These are phyloP conservation scores for Lymantria monacha DNA, from an alignment of 2,888 invertebrate genomes.

Conservation along the genomic window DNA sequence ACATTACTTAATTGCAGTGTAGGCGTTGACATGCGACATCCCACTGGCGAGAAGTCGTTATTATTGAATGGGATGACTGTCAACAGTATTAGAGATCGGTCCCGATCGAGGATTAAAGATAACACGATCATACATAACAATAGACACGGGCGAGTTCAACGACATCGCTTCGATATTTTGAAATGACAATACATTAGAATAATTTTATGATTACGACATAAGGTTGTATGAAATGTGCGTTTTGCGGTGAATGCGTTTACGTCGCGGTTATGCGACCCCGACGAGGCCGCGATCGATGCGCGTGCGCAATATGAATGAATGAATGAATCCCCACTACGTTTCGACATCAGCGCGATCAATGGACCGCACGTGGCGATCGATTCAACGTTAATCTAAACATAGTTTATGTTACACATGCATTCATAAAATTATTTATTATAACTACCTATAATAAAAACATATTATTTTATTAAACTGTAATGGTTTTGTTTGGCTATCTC, in stretches of 20 bases:
- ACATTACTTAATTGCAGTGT: slow-evolving; percentile 45
- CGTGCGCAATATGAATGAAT: slow-evolving; percentile 68
- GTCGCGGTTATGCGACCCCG: slow-evolving; percentile 39
- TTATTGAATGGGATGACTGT: slow-evolving; percentile 45
- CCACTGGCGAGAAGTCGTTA: slow-evolving; percentile 47
- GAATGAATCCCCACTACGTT: slow-evolving; percentile 63
- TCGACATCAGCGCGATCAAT: slow-evolving; percentile 57
- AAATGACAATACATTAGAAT: slow-evolving; percentile 45
- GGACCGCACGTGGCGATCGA: slow-evolving; percentile 70
- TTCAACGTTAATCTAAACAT: slow-evolving; percentile 46
- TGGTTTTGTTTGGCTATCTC: too few species aligned
- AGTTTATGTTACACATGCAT: neutral
- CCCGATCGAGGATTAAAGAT: slow-evolving; percentile 43
- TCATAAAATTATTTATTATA: neutral
- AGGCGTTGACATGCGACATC: slow-evolving; percentile 47
- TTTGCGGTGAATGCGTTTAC: slow-evolving; percentile 41
- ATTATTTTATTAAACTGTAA: too few species aligned
- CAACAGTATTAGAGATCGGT: slow-evolving; percentile 43
- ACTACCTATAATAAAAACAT: neutral
- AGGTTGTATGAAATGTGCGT: slow-evolving; percentile 48
- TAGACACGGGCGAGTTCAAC: slow-evolving; percentile 48
- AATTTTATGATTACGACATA: slow-evolving; percentile 56
- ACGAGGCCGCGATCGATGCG: slow-evolving; percentile 54
- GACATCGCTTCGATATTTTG: slow-evolving; percentile 41
- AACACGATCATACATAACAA: slow-evolving; percentile 48